Evolutionary conservation across 2,113 vertebrate genomes (phyloP).

Genomic region (Fregata magnificens): DNA sequence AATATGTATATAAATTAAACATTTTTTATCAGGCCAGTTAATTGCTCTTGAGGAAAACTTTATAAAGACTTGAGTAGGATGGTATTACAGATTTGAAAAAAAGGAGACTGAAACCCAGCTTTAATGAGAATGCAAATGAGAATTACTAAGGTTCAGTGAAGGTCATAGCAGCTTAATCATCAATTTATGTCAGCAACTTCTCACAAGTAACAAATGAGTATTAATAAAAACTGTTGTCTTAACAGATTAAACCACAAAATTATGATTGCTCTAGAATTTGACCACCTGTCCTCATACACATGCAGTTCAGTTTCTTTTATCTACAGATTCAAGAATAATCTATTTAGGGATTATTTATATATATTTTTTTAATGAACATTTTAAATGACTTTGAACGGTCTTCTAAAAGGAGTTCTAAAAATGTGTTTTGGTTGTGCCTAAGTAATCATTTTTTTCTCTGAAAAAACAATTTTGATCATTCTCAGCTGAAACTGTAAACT

Average conservation of each 20-base stretch:
- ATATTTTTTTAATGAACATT: not conserved
- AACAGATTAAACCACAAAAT: slow-evolving; percentile 61
- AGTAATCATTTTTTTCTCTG: not conserved
- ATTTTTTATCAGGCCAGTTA: slow-evolving; percentile 52
- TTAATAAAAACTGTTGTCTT: slow-evolving; percentile 71
- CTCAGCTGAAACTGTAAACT: not conserved
- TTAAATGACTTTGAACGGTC: not conserved
- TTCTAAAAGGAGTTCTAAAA: not conserved
- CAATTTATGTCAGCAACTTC: slow-evolving; percentile 61
- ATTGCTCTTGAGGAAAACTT: slow-evolving; percentile 53
- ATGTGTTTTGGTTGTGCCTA: not conserved
- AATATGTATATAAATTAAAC: not conserved
- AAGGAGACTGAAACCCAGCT: slow-evolving; percentile 34
- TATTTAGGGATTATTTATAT: not conserved
- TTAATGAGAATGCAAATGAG: slow-evolving; percentile 70
- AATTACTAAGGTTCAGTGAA: slow-evolving; percentile 52
- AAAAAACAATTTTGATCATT: not conserved
- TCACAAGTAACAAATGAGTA: slow-evolving; percentile 65
- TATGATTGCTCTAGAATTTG: slow-evolving; percentile 33
- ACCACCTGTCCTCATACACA: not conserved
- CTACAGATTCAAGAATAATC: not conserved
- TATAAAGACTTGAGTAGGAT: not conserved
- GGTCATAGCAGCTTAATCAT: slow-evolving; percentile 61
- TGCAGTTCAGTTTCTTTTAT: not conserved
- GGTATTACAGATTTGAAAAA: slow-evolving; percentile 31